Evolutionary conservation across 1,140 invertebrate genomes (phyloP), one percentile per base, ranked within the genome.

Genomic region (Dinothrombium tinctorium): DNA sequence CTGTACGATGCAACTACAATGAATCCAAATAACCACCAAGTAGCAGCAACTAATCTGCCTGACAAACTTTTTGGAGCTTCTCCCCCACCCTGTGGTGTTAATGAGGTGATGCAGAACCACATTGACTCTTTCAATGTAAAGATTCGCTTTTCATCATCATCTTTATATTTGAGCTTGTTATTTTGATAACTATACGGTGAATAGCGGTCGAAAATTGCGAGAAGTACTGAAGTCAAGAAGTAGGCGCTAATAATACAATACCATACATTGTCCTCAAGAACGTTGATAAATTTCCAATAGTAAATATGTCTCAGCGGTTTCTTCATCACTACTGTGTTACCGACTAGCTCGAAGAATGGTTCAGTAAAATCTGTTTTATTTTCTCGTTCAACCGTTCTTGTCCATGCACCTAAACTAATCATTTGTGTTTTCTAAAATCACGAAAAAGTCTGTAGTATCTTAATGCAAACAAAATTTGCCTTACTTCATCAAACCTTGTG

Each of bases 91-190:
- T 40, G 39, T 0, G 86, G 86, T 0, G 87, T 95, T 4, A 95
- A 55, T 1, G 86, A 94, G 17, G 87, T 95, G 83, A 95, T 92
- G 53, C 89, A 95, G 56, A 95, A 96, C 89, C 90, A 95, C 0
- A 95, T 64, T 53, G 84, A 90, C 59, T 95, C 89, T 53, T 92
- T 40, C 11, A 95, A 59, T 15, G 76, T 87, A 50, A 98, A 98
- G 52, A 35, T 25, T 36, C 22, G 8, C 2, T 35, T 21, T 22
- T 31, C 12, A 2, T 33, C 11, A 33, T 33, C 11, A 33, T 33
- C 32, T 2, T 33, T 19, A 33, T 9, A 17, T 11, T 33, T 33
- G 8, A 14, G 14, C 8, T 33, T 33, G 9, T 17, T 8, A 17
- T 20, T 11, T 21, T 21, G 20, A 9, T 12, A 22, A 21, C 19